phyloP scores from a whole-genome alignment of 2,797 vertebrate species.

The Epinephelus awoara region DNA sequence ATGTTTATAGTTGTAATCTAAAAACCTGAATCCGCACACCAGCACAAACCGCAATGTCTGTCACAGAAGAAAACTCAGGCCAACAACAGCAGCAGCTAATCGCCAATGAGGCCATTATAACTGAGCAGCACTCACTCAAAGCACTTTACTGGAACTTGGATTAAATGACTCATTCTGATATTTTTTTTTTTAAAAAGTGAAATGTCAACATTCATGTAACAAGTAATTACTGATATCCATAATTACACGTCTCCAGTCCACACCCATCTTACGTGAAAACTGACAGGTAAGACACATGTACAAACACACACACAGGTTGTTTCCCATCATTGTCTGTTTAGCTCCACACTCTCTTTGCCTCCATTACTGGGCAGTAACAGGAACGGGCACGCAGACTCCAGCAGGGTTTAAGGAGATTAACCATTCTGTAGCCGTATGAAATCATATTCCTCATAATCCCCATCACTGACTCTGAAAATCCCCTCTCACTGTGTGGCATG shows the following conservation, averaged over 20 bases:
- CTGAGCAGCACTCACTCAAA: slow-evolving; percentile 3
- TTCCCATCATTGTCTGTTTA: slow-evolving; percentile 31
- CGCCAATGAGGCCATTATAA: slow-evolving; percentile 5
- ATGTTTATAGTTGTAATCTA: slow-evolving; percentile 29
- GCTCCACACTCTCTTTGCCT: slow-evolving; percentile 28
- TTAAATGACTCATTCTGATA: slow-evolving; percentile 25
- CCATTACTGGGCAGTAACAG: slow-evolving; percentile 45
- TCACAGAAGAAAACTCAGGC: slow-evolving; percentile 22
- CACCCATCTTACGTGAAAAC: slow-evolving; percentile 29
- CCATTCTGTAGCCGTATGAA: slow-evolving; percentile 68
- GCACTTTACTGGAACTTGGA: neutral
- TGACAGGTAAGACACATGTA: slow-evolving; percentile 37
- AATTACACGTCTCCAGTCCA: slow-evolving; percentile 37
- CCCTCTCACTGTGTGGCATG: slow-evolving; percentile 63
- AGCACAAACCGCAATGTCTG: slow-evolving; percentile 24
- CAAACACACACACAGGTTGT: slow-evolving; percentile 38
- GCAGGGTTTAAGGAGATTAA: slow-evolving; percentile 74
- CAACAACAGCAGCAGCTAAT: slow-evolving; percentile 41
- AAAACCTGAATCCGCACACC: slow-evolving; percentile 15
- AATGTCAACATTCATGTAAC: slow-evolving; percentile 40
- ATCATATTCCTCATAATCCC: slow-evolving; percentile 77
- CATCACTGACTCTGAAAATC: slow-evolving; percentile 69
- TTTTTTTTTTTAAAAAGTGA: neutral
- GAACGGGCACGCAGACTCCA: slow-evolving; percentile 60
- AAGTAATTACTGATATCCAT: slow-evolving; percentile 48